Conservation (phyloP, 1,140 invertebrate genomes). For the Sipha flava region DNA sequence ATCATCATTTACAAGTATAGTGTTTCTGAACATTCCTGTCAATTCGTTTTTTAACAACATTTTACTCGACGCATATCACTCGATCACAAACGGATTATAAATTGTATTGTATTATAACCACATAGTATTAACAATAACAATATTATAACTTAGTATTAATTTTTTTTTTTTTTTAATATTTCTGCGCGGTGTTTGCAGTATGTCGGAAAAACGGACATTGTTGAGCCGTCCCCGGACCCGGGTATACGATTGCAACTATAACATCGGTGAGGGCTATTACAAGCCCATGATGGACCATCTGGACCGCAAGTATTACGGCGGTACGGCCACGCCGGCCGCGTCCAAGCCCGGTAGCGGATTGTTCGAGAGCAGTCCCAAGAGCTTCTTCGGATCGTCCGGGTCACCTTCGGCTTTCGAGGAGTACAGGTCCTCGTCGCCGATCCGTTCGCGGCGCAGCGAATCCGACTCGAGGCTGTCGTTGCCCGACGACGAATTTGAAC, state of each 20-base stretch:
- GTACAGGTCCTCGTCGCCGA: constrained; percentile 40
- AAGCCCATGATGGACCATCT: constrained; percentile 61
- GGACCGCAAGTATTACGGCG: constrained; percentile 57
- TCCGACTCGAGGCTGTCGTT: constrained; percentile 34
- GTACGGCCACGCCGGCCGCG: constrained; percentile 45
- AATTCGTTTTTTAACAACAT: too few species aligned
- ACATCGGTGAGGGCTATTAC: constrained; percentile 69
- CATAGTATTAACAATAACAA: too few species aligned
- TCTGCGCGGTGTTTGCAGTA: background rate
- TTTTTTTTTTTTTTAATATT: background rate
- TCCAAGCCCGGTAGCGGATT: constrained; percentile 38
- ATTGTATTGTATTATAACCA: too few species aligned
- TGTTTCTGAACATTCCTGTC: too few species aligned
- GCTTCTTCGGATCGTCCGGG: background rate
- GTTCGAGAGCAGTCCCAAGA: constrained; percentile 17
- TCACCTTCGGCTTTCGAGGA: background rate
- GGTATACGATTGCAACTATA: constrained; percentile 71
- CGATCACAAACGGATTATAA: too few species aligned
- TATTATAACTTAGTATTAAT: too few species aligned
- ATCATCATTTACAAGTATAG: too few species aligned
- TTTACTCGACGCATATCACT: too few species aligned
- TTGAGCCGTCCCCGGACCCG: constrained; percentile 49
- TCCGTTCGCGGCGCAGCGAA: constrained; percentile 37
- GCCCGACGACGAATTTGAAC: constrained; percentile 38
- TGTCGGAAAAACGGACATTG: constrained; percentile 35